Evolutionary conservation across 2,113 vertebrate species (phyloP).

Genomic region (Paratilapia polleni): DNA sequence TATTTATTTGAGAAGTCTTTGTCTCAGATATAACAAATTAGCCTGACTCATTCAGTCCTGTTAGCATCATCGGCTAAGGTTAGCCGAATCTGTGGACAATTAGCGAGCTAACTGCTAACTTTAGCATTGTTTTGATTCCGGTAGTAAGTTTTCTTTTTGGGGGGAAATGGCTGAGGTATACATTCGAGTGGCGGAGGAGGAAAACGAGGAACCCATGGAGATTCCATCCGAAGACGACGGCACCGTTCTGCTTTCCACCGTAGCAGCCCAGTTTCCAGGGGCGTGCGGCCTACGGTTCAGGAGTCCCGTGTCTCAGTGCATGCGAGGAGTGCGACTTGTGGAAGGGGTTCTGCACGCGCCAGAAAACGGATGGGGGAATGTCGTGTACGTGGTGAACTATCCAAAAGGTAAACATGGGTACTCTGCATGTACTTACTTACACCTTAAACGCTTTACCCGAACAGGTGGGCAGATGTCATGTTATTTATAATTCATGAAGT

Average conservation of each 20-base stretch:
- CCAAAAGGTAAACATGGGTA: slow-evolving; percentile 88
- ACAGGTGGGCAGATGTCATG: background rate
- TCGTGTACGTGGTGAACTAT: slow-evolving; percentile 96
- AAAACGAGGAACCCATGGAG: slow-evolving; percentile 98
- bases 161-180: slow-evolving; percentile 87
- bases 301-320: slow-evolving; percentile 96
- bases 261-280: slow-evolving; percentile 96
- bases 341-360: slow-evolving; percentile 95
- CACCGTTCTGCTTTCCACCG: slow-evolving; percentile 94
- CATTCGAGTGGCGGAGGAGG: slow-evolving; percentile 96
- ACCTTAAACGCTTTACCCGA: background rate
- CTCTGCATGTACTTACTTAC: background rate
- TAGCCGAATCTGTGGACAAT: slow-evolving; percentile 50
- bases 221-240: slow-evolving; percentile 97
- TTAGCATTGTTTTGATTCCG: background rate
- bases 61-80: slow-evolving; percentile 53
- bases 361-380: slow-evolving; percentile 93
- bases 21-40: background rate
- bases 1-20: background rate
- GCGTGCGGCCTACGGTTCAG: slow-evolving; percentile 95
- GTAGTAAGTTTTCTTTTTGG: background rate
- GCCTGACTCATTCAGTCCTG: slow-evolving; percentile 29
- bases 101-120: slow-evolving; percentile 27
- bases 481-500: slow-evolving; percentile 51
- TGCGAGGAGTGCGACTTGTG: slow-evolving; percentile 94